Conservation (phyloP, 2,888 invertebrate species). For the Tiphia femorata region DNA sequence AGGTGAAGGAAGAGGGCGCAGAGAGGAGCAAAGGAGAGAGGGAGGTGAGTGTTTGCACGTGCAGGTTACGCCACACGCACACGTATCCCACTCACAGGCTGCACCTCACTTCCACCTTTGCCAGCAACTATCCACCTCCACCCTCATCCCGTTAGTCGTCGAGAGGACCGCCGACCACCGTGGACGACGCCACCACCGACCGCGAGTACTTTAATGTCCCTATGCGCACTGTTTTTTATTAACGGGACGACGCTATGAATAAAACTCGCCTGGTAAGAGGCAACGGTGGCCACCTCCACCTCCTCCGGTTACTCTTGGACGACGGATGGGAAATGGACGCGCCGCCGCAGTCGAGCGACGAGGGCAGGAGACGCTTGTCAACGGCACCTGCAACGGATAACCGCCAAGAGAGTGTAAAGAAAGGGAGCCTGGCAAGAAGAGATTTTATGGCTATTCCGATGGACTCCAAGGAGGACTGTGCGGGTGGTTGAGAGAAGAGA, state of each 20-base stretch:
- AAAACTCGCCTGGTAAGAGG: slow-evolving; percentile 48
- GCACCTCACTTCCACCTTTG: no score
- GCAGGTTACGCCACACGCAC: no score
- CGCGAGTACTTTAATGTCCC: slow-evolving; percentile 58
- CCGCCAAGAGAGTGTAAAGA: background rate
- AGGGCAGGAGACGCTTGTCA: slow-evolving; percentile 1
- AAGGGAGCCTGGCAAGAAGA: background rate
- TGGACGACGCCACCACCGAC: slow-evolving; percentile 12
- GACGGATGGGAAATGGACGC: slow-evolving; percentile 14
- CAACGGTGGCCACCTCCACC: slow-evolving; percentile 10
- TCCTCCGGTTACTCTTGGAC: slow-evolving; percentile 1
- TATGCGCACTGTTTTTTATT: slow-evolving; percentile 58
- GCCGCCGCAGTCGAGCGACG: no score
- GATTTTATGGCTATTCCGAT: background rate
- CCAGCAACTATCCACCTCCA: no score
- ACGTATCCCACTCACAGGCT: no score
- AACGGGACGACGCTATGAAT: slow-evolving; percentile 60
- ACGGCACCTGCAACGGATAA: slow-evolving; percentile 9
- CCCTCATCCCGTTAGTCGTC: background rate
- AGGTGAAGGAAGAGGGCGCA: no score
- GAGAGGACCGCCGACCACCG: background rate
- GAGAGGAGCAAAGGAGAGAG: no score
- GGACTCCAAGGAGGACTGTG: no score
- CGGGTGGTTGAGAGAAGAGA: no score
- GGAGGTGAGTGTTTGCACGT: background rate